Conservation (phyloP, 2,888 invertebrate species). For the Rhingia rostrata region DNA sequence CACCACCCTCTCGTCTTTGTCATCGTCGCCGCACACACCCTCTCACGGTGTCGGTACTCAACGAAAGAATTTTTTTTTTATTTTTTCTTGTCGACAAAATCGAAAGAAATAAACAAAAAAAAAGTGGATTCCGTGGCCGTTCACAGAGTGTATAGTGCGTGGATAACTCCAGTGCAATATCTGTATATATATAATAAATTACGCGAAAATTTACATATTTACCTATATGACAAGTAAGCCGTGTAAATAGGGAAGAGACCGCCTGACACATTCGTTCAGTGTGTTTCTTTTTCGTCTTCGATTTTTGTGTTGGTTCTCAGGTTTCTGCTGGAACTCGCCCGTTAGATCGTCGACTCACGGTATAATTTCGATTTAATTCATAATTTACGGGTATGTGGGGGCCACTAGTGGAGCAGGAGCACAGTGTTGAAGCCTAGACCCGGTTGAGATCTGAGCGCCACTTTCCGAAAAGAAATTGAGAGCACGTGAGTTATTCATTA, state of each 20-base stretch:
- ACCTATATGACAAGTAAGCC: conserved; percentile 63
- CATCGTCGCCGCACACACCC: conserved; percentile 61
- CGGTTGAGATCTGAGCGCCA: conserved; percentile 11
- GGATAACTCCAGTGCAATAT: conserved; percentile 62
- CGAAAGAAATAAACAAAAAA: conserved; percentile 71
- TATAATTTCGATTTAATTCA: conserved; percentile 27
- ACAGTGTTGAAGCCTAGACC: conserved; percentile 9
- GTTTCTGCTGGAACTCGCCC: conserved; percentile 29
- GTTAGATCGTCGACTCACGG: conserved; percentile 3
- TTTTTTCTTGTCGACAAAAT: conserved; percentile 55
- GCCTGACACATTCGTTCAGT: conserved; percentile 21
- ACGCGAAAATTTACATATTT: conserved; percentile 45
- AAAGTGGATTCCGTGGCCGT: conserved; percentile 49
- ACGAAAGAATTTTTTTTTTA: conserved; percentile 56
- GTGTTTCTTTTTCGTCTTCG: conserved; percentile 1
- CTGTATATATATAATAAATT: conserved; percentile 12
- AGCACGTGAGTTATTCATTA: conserved; percentile 45
- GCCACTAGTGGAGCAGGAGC: not conserved
- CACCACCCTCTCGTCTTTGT: conserved; percentile 44
- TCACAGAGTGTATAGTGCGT: conserved; percentile 51
- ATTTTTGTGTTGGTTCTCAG: conserved; percentile 13
- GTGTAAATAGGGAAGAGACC: conserved; percentile 60
- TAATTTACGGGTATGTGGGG: conserved; percentile 38
- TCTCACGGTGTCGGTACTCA: conserved; percentile 64
- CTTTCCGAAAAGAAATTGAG: conserved; percentile 6